A percentile compares a stretch with the other conserved stretches of the same genome.
These are phyloP conservation scores for Ariopsis seemanni DNA, from an alignment of 2,113 vertebrate species.

Conservation along the genomic window DNA sequence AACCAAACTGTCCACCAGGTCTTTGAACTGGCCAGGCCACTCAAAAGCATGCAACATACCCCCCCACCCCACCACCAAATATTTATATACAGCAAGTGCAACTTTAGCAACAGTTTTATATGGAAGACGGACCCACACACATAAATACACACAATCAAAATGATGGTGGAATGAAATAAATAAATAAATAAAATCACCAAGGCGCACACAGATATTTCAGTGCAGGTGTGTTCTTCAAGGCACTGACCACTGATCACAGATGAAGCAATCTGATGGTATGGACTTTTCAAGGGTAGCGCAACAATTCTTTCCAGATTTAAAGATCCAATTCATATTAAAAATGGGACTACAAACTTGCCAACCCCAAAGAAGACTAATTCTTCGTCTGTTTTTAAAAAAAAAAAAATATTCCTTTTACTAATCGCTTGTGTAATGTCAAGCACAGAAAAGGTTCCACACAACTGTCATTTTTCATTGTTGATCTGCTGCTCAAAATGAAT, in stretches of 20 bases:
- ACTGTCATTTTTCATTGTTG: not conserved
- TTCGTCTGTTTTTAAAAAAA: not conserved
- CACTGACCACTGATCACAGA: conserved; percentile 38
- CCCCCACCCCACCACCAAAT: conserved; percentile 44
- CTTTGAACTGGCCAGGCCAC: conserved; percentile 68
- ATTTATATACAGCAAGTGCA: conserved; percentile 48
- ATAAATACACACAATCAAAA: conserved; percentile 58
- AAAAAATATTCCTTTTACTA: not conserved
- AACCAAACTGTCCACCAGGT: conserved; percentile 64
- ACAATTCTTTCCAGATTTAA: not conserved
- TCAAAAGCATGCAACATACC: conserved; percentile 73
- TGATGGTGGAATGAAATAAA: conserved; percentile 52
- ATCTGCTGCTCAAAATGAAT: not conserved
- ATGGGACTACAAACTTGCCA: not conserved
- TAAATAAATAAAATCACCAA: conserved; percentile 57
- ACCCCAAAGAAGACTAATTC: not conserved
- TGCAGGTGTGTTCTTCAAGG: conserved; percentile 66
- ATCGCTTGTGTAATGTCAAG: not conserved
- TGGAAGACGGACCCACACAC: conserved; percentile 63
- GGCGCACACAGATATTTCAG: conserved; percentile 66
- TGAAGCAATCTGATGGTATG: not conserved
- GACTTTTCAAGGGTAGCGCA: conserved; percentile 15
- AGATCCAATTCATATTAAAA: not conserved
- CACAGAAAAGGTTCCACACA: not conserved
- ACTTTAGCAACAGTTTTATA: conserved; percentile 63